Percentiles rank a stretch among this genome's conserved stretches.
phyloP scores from a whole-genome alignment of 2,113 vertebrate species.

The Ranitomeya imitator region DNA sequence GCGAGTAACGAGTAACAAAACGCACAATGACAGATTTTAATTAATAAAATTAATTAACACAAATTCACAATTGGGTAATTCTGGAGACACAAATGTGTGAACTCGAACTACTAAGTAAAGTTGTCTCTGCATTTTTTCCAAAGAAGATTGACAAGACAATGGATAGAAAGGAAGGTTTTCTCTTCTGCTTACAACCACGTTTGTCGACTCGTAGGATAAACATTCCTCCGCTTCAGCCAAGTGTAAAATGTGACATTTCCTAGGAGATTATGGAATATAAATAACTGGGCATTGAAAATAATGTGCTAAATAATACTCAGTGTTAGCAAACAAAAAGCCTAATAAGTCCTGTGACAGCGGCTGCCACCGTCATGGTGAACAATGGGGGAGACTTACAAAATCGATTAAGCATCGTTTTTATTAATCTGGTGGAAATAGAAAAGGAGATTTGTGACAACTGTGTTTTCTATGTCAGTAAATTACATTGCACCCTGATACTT shows the following conservation, averaged over 20 bases:
- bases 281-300: neutral
- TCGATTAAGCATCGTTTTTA: neutral
- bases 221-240: constrained; percentile 2
- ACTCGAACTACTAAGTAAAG: neutral
- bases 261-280: constrained; percentile 12
- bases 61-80: neutral
- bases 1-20: no score
- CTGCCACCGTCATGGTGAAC: neutral
- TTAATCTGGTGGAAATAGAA: neutral
- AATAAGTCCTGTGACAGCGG: neutral
- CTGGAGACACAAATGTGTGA: neutral
- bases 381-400: neutral
- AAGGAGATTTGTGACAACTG: neutral
- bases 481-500: no score
- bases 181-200: neutral
- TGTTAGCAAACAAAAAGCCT: constrained; percentile 23
- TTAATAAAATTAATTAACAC: no score
- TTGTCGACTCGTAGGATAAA: neutral
- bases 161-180: neutral
- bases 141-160: neutral
- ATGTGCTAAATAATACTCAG: constrained; percentile 1
- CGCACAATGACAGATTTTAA: no score
- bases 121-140: neutral
- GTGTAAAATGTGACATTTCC: constrained; percentile 18
- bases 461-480: neutral